Percentiles rank a stretch among this genome's conserved stretches.
Conservation (phyloP, 2,797 vertebrate species). For the Thalassophryne amazonica region DNA sequence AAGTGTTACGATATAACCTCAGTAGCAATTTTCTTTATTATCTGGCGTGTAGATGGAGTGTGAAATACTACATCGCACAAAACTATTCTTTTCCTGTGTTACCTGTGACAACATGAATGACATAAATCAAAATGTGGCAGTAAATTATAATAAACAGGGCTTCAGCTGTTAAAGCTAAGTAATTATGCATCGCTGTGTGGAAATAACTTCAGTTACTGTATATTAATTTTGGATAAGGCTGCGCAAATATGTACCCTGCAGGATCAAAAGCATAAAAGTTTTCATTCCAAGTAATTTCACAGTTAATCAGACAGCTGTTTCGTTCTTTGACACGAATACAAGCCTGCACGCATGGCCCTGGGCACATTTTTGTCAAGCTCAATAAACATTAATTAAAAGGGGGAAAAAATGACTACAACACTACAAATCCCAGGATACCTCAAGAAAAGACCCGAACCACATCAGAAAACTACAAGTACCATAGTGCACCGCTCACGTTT, state of each 20-base stretch:
- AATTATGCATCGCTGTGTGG: no score
- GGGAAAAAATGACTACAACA: background rate
- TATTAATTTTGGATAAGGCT: no score
- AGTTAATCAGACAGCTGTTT: background rate
- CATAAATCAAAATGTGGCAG: constrained; percentile 10
- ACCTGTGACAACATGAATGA: constrained; percentile 13
- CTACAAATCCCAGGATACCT: constrained; percentile 25
- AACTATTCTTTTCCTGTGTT: constrained; percentile 3
- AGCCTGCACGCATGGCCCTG: background rate
- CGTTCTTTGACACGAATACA: background rate
- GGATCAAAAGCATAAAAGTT: background rate
- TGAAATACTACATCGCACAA: no score
- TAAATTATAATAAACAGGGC: constrained; percentile 48
- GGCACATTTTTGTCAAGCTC: background rate
- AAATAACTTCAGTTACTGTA: no score
- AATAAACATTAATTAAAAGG: background rate
- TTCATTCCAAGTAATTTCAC: constrained; percentile 5
- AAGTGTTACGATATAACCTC: no score
- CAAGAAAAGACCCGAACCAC: background rate
- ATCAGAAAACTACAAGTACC: constrained; percentile 76
- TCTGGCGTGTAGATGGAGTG: constrained; percentile 8
- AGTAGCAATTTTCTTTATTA: constrained; percentile 11
- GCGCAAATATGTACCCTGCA: background rate
- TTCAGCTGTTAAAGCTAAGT: constrained; percentile 3
- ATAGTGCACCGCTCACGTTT: constrained; percentile 54